A percentile compares a stretch with the other conserved stretches of the same genome.
phyloP scores from a whole-genome alignment of 2,113 vertebrate genomes.

The Toxotes chatareus region DNA sequence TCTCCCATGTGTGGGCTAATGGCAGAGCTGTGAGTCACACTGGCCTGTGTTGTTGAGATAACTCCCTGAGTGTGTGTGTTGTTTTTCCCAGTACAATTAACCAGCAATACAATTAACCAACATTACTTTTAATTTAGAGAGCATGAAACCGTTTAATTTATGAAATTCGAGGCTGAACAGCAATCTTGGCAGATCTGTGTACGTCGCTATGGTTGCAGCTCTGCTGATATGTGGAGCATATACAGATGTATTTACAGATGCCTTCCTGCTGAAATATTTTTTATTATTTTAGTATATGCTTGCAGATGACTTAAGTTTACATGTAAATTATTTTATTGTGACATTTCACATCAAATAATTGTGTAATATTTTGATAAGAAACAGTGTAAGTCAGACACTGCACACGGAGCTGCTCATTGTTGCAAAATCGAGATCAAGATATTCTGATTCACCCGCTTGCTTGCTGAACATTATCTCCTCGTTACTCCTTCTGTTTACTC shows the following conservation, averaged over 20 bases:
- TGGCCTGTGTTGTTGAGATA: slow-evolving; percentile 70
- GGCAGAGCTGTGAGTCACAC: slow-evolving; percentile 53
- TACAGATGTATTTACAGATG: slow-evolving; percentile 8
- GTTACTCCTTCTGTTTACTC: slow-evolving; percentile 10
- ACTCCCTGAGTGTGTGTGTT: slow-evolving; percentile 3
- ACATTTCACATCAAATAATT: not conserved
- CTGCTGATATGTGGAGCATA: slow-evolving; percentile 7
- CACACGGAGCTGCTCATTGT: not conserved
- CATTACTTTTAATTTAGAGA: slow-evolving; percentile 31
- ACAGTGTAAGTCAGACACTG: not conserved
- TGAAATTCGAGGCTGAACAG: slow-evolving; percentile 18
- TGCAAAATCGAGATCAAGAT: slow-evolving; percentile 24
- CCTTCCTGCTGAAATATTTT: not conserved
- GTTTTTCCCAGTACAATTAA: slow-evolving; percentile 33
- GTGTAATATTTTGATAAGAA: not conserved
- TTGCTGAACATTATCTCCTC: slow-evolving; percentile 9
- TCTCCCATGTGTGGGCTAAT: slow-evolving; percentile 59
- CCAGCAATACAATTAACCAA: slow-evolving; percentile 17
- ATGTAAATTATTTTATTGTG: not conserved
- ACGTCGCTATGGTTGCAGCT: slow-evolving; percentile 41
- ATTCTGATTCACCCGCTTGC: not conserved
- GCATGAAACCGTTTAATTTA: slow-evolving; percentile 31
- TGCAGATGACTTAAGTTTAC: not conserved
- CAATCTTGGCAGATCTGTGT: slow-evolving; percentile 34
- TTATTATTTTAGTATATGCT: not conserved